These are phyloP conservation scores for Piezodorus guildinii DNA, from an alignment of 1,140 invertebrate genomes.

Conservation along the genomic window DNA sequence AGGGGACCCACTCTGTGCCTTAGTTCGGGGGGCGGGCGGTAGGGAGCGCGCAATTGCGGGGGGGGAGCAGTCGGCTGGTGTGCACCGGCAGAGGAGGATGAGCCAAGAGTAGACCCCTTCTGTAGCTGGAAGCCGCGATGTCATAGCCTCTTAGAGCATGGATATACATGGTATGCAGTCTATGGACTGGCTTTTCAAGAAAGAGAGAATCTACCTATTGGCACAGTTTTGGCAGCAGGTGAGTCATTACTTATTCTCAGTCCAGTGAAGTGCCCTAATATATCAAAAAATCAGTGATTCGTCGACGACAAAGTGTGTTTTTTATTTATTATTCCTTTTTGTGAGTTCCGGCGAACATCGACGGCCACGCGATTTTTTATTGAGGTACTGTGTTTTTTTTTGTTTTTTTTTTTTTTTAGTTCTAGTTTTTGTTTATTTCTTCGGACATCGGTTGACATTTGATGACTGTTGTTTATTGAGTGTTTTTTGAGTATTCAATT, in stretches of 20 bases:
- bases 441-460: background rate
- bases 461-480: background rate
- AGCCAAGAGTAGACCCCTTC: conserved; percentile 21
- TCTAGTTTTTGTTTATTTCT: background rate
- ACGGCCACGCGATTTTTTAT: background rate
- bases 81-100: conserved; percentile 34
- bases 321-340: background rate
- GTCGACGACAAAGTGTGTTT: background rate
- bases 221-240: conserved; percentile 92
- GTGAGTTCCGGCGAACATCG: conserved; percentile 4
- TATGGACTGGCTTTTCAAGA: conserved; percentile 91
- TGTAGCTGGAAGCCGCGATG: background rate
- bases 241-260: conserved; percentile 33
- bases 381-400: conserved; percentile 12
- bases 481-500: background rate
- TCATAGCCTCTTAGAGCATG: conserved; percentile 29
- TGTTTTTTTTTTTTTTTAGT: conserved; percentile 5
- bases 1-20: conserved; percentile 3
- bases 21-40: conserved; percentile 24
- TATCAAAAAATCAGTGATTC: conserved; percentile 2
- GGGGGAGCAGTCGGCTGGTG: conserved; percentile 30
- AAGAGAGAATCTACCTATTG: conserved; percentile 80
- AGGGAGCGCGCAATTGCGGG: conserved; percentile 16
- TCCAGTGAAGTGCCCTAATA: conserved; percentile 9
- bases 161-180: conserved; percentile 75